Conservation (phyloP, 2,797 vertebrate species). For the Rhynchotus rufescens region DNA sequence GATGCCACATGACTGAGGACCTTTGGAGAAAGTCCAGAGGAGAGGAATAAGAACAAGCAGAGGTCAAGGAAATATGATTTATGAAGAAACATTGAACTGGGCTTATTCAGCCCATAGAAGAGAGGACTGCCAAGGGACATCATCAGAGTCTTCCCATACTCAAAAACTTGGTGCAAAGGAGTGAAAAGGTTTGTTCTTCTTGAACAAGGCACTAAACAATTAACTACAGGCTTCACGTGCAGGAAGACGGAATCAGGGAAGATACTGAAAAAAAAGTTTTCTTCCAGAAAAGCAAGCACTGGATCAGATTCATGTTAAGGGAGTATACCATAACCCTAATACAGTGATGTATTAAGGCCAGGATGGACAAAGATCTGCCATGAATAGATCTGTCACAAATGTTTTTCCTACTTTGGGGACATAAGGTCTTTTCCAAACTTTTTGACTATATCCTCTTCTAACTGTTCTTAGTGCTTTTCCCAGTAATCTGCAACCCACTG, state of each 20-base stretch:
- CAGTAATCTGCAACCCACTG: not conserved
- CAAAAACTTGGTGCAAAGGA: not conserved
- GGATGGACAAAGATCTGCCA: not conserved
- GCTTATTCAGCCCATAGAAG: not conserved
- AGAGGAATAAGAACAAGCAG: not conserved
- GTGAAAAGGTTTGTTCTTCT: not conserved
- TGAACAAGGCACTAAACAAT: not conserved
- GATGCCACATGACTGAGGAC: not conserved
- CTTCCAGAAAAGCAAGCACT: not conserved
- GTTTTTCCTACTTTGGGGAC: not conserved
- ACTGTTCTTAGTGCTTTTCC: not conserved
- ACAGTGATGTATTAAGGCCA: not conserved
- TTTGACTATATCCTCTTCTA: not conserved
- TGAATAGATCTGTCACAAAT: not conserved
- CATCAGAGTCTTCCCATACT: not conserved
- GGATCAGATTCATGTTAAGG: not conserved
- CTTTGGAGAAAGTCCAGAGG: not conserved
- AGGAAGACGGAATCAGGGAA: not conserved
- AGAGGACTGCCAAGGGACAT: not conserved
- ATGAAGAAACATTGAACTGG: not conserved
- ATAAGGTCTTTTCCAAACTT: not conserved
- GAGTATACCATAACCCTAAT: not conserved
- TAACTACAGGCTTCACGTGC: not conserved
- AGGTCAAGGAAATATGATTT: not conserved
- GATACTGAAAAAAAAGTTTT: not conserved